Percentiles rank a stretch among this genome's conserved stretches.
Evolutionary conservation across 2,113 vertebrate genomes (phyloP).

Genomic region (Hystrix brachyura): DNA sequence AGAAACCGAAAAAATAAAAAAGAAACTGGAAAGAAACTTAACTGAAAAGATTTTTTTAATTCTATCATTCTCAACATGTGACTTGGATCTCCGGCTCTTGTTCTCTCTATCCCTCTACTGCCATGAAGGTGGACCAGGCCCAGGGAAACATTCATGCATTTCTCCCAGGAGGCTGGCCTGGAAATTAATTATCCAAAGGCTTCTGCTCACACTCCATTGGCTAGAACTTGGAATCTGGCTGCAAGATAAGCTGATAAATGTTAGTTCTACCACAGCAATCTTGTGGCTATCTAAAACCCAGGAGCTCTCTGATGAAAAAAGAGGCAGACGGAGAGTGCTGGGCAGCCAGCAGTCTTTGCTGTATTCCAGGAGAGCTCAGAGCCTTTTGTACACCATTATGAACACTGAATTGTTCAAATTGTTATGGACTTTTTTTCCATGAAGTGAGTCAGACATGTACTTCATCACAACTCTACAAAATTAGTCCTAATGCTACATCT

Average conservation of each 20-base stretch:
- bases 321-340: background rate
- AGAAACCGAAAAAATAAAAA: background rate
- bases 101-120: background rate
- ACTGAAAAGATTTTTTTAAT: background rate
- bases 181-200: background rate
- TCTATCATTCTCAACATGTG: background rate
- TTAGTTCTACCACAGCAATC: background rate
- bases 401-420: background rate
- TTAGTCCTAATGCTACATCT: background rate
- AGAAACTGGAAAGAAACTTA: conserved; percentile 1
- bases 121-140: background rate
- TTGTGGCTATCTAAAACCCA: background rate
- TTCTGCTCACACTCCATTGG: background rate
- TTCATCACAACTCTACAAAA: background rate
- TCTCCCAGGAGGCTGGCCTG: background rate
- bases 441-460: background rate
- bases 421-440: background rate
- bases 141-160: background rate
- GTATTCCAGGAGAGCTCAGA: background rate
- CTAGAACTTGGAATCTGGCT: background rate
- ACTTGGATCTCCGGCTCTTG: too few species aligned
- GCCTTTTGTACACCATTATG: background rate
- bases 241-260: background rate
- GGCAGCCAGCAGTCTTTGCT: background rate
- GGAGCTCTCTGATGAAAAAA: background rate